Evolutionary conservation across 2,888 invertebrate species (phyloP), one percentile per base, ranked within the genome.

Genomic region (Papilio demoleus): DNA sequence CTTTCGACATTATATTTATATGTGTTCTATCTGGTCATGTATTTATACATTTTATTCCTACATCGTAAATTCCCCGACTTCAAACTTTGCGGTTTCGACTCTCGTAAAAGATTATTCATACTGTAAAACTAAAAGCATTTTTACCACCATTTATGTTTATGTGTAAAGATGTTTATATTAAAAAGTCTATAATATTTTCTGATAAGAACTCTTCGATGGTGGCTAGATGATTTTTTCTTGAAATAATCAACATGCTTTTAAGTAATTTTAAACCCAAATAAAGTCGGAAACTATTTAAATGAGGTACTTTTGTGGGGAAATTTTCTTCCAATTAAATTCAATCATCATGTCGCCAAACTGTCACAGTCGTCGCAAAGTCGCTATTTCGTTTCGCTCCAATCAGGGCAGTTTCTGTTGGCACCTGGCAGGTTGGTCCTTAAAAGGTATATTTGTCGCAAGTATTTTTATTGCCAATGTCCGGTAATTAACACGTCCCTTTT

Each of bases 271-370:
- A 42, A 42, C 17, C 42, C 6, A 17, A 17, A 42, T 42, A n/a
- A 5, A 40, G 22, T 47, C 14, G 4, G 4, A 50, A 50, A 5
- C 14, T 5, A 24, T 24, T 24, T 4, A 31, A 56, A n/a, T n/a
- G 53, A 56, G 31, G 31, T 56, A n/a, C 5, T 31, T 31, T 56
- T 17, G 17, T 56, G 11, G 9, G 53, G 31, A 9, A 24, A 50
- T 24, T 53, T 27, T 53, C 9, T 17, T 17, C 31, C 66, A 66
- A 59, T 66, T 66, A 66, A 27, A n/a, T n/a, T 45, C 47, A 66
- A 66, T 66, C 42, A 42, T 22, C 22, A 36, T 36, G 56, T 42
- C 34, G 34, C 34, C 58, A 24, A 19, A 34, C 34, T 45, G 50
- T 50, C 63, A 9, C 31, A 56, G 22, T 34, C 38, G 24, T 24